Evolutionary conservation across 2,113 vertebrate genomes (phyloP).

Genomic region (Proteles cristata): DNA sequence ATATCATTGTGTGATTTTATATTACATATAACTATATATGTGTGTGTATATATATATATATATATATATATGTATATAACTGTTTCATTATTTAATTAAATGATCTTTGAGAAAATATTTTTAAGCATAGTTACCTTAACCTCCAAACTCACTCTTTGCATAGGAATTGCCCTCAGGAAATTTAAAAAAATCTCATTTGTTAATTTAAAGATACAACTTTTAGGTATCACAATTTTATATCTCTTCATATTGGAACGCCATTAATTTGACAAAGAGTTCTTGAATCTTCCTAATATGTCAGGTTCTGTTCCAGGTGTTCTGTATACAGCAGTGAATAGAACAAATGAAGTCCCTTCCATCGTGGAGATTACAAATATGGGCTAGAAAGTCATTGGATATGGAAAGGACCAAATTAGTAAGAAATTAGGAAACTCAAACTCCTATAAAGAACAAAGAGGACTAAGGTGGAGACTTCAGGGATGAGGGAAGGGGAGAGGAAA

Average conservation of each 20-base stretch:
- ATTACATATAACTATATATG: neutral
- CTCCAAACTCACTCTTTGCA: neutral
- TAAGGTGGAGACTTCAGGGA: neutral
- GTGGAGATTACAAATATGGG: neutral
- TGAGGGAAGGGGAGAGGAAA: neutral
- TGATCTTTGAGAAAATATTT: neutral
- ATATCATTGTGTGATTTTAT: neutral
- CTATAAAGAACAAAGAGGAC: neutral
- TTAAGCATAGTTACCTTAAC: neutral
- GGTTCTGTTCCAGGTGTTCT: neutral
- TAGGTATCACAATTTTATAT: neutral
- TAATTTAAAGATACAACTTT: slow-evolving; percentile 23
- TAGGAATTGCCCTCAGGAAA: neutral
- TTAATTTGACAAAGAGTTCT: neutral
- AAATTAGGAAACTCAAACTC: neutral
- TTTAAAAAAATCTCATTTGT: neutral
- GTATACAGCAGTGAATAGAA: neutral
- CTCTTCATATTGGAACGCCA: neutral
- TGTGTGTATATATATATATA: too few species aligned
- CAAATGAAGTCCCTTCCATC: neutral
- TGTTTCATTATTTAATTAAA: slow-evolving; percentile 39
- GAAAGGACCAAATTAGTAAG: neutral
- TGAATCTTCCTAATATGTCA: neutral
- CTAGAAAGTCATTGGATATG: neutral
- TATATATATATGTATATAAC: neutral